Base-by-base conservation (phyloP, 2,888 invertebrate species). In the Fabriciana adippe region DNA sequence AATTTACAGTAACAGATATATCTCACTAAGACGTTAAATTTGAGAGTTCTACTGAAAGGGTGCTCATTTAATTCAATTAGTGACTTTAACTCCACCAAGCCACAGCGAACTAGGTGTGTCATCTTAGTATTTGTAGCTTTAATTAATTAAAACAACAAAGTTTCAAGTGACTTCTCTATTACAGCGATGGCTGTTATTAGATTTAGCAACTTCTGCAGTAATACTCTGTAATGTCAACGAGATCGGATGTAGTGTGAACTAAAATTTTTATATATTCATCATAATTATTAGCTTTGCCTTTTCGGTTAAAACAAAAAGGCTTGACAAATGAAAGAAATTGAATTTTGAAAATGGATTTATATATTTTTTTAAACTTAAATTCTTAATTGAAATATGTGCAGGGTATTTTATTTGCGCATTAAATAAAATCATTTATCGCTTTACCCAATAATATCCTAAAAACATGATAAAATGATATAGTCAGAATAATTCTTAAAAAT, bases 141-240 rank as follows among this genome's bases (percentile, higher is more conserved):
- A 80, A 84, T 85, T 87, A 86, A 87, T 86, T 84, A 85, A 84
- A 84, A 81, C 82, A 80, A 82, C 83, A 81, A 86, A 86, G 82
- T 86, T 84, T 79, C 73, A 72, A 81, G 76, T 76, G 77, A 80
- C 77, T 79, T 74, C 74, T 75, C 78, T 72, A 72, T 80, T 78
- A 77, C 79, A 76, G 66, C 72, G 71, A 73, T 64, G 72, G 68
- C 41, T 67, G 70, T 82, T 81, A 82, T 83, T 79, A 78, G 76
- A 78, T 81, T 41, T 76, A 73, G 67, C 47, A 54, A 57, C 57
- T 59, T 48, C 47, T 59, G n/a, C 8, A 47, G 47, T 6, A 48
- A 31, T 48, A 48, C 6, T 41, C 21, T 61, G 45, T 61, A 56
- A 13, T n/a, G 47, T 67, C 45, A 55, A 55, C 51, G n/a, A 72